Evolutionary conservation across 2,888 invertebrate genomes (phyloP).

Genomic region (Leptopilina syphax): DNA sequence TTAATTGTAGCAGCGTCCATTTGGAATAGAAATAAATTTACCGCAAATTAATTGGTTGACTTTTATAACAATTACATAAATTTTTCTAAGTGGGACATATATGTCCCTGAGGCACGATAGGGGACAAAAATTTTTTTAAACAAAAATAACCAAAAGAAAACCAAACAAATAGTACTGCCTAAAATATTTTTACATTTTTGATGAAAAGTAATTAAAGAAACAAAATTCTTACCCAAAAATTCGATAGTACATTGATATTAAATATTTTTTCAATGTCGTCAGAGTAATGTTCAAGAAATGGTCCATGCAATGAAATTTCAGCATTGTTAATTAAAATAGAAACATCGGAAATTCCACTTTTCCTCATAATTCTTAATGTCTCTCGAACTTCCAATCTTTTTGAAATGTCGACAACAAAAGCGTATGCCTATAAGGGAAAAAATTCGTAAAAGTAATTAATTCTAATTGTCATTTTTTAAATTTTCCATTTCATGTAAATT

Average conservation of each 20-base stretch:
- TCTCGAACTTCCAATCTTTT: conserved; percentile 64
- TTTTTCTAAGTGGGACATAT: too few relatives aligned
- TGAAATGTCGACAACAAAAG: conserved; percentile 69
- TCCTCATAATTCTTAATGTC: conserved; percentile 64
- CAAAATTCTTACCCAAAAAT: conserved; percentile 75
- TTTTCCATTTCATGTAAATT: too few relatives aligned
- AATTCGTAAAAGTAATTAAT: not conserved
- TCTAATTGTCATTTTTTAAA: too few relatives aligned
- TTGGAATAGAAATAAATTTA: too few relatives aligned
- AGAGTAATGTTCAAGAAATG: conserved; percentile 71
- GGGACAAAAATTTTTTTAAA: too few relatives aligned
- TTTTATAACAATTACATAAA: too few relatives aligned
- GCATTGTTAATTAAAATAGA: conserved; percentile 78
- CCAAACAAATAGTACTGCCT: too few relatives aligned
- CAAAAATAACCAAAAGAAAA: too few relatives aligned
- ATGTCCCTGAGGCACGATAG: too few relatives aligned
- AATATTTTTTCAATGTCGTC: conserved; percentile 74
- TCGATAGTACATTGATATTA: conserved; percentile 76
- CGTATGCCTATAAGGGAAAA: conserved; percentile 62
- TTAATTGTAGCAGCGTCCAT: too few relatives aligned
- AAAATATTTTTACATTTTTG: too few relatives aligned
- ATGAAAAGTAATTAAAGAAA: not conserved
- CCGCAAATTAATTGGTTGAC: too few relatives aligned
- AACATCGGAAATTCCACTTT: conserved; percentile 72
- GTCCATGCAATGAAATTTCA: conserved; percentile 74